Conservation (phyloP, 2,113 vertebrate genomes). For the Hylia prasina region DNA sequence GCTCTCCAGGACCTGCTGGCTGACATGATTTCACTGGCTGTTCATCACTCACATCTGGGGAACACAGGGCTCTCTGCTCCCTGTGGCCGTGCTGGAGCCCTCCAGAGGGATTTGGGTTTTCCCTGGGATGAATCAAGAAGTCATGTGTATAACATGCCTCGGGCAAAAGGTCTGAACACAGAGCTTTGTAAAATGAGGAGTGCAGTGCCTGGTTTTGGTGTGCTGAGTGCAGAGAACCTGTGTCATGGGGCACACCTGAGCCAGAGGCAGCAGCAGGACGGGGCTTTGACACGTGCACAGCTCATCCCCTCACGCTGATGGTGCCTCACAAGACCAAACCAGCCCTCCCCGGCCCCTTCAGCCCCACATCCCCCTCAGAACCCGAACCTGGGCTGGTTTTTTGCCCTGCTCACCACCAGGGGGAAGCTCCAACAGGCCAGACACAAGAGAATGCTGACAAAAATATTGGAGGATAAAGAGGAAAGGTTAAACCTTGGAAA, state of each 20-base stretch:
- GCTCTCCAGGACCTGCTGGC: background rate
- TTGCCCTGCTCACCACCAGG: background rate
- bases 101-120: background rate
- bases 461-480: background rate
- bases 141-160: rapidly evolving
- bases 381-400: background rate
- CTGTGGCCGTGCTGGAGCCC: rapidly evolving
- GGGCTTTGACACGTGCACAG: background rate
- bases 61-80: background rate
- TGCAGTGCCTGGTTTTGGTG: background rate
- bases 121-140: background rate
- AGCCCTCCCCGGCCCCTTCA: background rate
- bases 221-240: background rate
- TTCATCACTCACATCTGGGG: background rate
- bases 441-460: background rate
- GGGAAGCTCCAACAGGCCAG: background rate
- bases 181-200: background rate
- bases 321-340: background rate
- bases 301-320: background rate
- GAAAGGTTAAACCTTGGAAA: background rate
- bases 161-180: background rate
- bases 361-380: background rate
- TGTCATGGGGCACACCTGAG: background rate
- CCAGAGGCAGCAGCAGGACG: background rate
- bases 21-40: background rate